phyloP scores from a whole-genome alignment of 2,888 invertebrate genomes.

The Mythimna pallens region DNA sequence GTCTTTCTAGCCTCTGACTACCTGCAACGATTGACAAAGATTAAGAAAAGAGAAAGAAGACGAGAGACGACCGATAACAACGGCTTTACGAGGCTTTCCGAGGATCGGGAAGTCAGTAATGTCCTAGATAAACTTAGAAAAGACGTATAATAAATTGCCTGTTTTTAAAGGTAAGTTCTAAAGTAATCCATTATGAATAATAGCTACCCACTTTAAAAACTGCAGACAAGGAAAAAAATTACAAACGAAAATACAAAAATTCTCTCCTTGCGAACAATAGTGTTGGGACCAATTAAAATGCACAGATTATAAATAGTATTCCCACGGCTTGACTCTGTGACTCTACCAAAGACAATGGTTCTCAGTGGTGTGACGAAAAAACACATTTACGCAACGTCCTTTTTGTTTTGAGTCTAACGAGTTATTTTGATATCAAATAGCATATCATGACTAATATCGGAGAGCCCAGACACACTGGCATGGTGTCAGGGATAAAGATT shows the following conservation, averaged over 20 bases:
- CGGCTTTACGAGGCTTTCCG: too few relatives aligned
- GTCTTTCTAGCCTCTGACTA: too few relatives aligned
- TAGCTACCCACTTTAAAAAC: slow-evolving; percentile 2
- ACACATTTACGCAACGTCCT: slow-evolving; percentile 48
- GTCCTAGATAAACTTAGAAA: too few relatives aligned
- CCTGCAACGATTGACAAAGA: too few relatives aligned
- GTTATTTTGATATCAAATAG: slow-evolving; percentile 22
- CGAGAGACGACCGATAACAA: too few relatives aligned
- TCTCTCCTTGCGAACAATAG: slow-evolving; percentile 54
- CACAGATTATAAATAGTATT: slow-evolving; percentile 57
- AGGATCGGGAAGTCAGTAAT: too few relatives aligned
- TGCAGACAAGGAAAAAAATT: neutral
- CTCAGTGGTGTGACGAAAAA: slow-evolving; percentile 61
- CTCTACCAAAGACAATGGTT: slow-evolving; percentile 60
- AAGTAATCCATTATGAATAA: neutral
- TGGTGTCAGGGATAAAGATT: too few relatives aligned
- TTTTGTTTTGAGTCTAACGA: slow-evolving; percentile 41
- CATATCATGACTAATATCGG: too few relatives aligned
- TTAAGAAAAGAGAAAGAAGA: too few relatives aligned
- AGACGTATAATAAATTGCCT: too few relatives aligned
- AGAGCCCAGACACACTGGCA: too few relatives aligned
- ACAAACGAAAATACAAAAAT: slow-evolving; percentile 26
- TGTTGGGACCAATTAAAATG: slow-evolving; percentile 61
- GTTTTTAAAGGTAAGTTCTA: too few relatives aligned
- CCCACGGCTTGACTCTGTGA: slow-evolving; percentile 55